Evolutionary conservation across 2,113 vertebrate genomes (phyloP).

Genomic region (Myxocyprinus asiaticus): DNA sequence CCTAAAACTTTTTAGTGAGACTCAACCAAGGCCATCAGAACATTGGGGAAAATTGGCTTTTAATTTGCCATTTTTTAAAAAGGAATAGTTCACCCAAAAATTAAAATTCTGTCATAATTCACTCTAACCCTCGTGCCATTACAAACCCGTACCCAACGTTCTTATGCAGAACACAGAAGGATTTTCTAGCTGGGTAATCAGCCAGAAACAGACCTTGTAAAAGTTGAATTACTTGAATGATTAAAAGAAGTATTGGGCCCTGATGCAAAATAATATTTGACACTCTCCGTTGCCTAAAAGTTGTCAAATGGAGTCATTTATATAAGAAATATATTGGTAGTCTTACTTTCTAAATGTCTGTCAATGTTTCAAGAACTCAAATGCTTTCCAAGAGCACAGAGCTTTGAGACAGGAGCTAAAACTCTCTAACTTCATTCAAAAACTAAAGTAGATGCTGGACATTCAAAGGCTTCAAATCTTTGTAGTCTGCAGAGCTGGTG

Average conservation of each 20-base stretch:
- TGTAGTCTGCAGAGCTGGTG: not conserved
- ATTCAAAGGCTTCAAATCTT: slow-evolving; percentile 22
- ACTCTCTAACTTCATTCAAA: not conserved
- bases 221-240: not conserved
- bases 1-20: too few relatives aligned
- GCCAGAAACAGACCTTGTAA: not conserved
- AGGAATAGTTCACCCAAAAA: too few relatives aligned
- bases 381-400: not conserved
- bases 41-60: too few relatives aligned
- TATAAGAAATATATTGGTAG: not conserved
- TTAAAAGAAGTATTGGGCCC: slow-evolving; percentile 2
- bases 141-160: too few relatives aligned
- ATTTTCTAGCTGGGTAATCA: slow-evolving; percentile 21
- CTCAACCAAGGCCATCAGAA: too few relatives aligned
- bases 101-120: too few relatives aligned
- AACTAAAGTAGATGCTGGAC: not conserved
- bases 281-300: not conserved
- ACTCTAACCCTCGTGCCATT: too few relatives aligned
- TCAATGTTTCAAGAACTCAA: not conserved
- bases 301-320: not conserved
- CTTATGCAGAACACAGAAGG: too few relatives aligned
- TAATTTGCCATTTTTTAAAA: too few relatives aligned
- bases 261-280: not conserved
- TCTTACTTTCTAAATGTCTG: not conserved
- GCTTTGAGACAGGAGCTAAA: not conserved